A percentile compares a stretch with the other conserved stretches of the same genome.
These are phyloP conservation scores for Parus major DNA, from an alignment of 2,113 vertebrate species.

Conservation along the genomic window DNA sequence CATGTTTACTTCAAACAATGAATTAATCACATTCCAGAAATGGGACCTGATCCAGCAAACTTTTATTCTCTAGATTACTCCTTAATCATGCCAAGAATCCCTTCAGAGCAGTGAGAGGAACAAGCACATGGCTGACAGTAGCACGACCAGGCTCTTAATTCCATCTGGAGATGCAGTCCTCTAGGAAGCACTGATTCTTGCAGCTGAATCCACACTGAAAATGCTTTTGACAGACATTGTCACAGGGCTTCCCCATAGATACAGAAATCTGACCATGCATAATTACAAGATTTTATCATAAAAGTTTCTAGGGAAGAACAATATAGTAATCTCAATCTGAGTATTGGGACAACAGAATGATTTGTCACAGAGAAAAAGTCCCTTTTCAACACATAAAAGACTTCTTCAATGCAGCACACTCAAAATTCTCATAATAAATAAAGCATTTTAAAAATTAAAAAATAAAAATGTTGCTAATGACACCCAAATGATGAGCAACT, in stretches of 20 bases:
- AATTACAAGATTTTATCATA: neutral
- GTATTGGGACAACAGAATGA: neutral
- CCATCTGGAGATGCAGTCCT: neutral
- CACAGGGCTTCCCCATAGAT: fast-evolving
- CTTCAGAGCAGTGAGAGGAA: neutral
- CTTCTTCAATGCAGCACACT: neutral
- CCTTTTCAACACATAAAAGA: neutral
- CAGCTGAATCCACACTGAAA: neutral
- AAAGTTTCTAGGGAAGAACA: neutral
- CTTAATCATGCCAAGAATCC: neutral
- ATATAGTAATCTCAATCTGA: neutral
- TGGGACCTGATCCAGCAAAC: neutral
- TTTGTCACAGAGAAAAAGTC: neutral
- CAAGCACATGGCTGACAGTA: neutral
- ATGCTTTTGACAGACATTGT: neutral
- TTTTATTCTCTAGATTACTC: slow-evolving; percentile 20
- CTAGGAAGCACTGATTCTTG: neutral
- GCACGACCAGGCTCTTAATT: neutral
- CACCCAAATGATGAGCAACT: neutral
- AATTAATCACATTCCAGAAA: neutral
- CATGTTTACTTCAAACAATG: slow-evolving; percentile 9
- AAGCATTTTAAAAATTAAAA: neutral
- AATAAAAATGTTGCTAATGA: neutral
- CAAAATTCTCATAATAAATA: fast-evolving
- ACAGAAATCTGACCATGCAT: neutral